Evolutionary conservation across 2,113 vertebrate genomes (phyloP).

Genomic region (Fregata magnificens): DNA sequence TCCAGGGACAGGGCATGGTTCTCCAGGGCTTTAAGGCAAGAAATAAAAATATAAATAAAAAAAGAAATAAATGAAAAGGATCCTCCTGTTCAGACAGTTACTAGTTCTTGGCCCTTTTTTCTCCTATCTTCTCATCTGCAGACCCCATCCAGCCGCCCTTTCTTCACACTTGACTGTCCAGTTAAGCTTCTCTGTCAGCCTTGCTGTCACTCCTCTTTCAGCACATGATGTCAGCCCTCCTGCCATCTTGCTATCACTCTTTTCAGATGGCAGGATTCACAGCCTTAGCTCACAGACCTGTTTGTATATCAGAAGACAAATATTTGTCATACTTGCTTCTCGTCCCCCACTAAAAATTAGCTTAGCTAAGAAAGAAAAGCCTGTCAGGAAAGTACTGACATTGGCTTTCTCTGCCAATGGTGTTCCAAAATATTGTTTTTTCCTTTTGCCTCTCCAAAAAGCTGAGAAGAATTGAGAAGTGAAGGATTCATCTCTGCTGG

Average conservation of each 20-base stretch:
- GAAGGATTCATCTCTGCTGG: background rate
- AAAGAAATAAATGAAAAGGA: background rate
- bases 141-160: background rate
- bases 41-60: background rate
- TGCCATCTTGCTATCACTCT: background rate
- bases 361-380: background rate
- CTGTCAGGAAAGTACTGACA: background rate
- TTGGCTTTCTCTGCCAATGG: background rate
- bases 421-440: background rate
- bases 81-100: background rate
- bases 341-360: background rate
- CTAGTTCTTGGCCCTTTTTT: background rate
- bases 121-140: background rate
- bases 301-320: background rate
- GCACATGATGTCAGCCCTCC: background rate
- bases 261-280: background rate
- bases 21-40: background rate
- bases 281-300: background rate
- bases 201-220: background rate
- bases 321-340: slow-evolving; percentile 1
- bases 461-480: background rate
- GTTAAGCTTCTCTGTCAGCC: slow-evolving; percentile 18
- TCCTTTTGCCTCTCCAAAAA: background rate
- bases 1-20: background rate
- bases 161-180: background rate